A percentile compares a stretch with the other conserved stretches of the same genome.
Evolutionary conservation across 2,888 invertebrate genomes (phyloP).

Genomic region (Acrobasis consociella): DNA sequence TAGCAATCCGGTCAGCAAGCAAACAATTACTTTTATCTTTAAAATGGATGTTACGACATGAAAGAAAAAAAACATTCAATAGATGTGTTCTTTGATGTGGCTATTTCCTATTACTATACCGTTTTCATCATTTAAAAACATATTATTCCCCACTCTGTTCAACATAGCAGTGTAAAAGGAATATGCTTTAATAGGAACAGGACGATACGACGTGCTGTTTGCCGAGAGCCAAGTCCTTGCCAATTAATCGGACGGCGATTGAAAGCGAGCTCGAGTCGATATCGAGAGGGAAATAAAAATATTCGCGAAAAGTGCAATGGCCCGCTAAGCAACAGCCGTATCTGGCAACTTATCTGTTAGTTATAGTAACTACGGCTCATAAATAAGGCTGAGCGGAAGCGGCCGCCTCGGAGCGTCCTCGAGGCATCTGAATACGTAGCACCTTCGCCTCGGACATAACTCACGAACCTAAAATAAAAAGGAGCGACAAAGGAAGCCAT

Average conservation of each 20-base stretch:
- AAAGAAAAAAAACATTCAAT: no score
- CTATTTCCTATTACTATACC: no score
- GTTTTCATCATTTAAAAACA: not conserved
- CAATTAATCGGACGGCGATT: constrained; percentile 59
- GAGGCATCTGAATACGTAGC: constrained; percentile 52
- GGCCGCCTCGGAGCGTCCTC: constrained; percentile 38
- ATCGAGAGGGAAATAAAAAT: constrained; percentile 42
- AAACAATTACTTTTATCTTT: no score
- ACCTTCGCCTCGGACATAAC: constrained; percentile 57
- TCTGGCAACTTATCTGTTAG: constrained; percentile 45
- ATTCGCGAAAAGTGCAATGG: constrained; percentile 46
- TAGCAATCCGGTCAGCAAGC: no score
- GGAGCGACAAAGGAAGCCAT: constrained; percentile 63
- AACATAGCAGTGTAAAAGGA: constrained; percentile 1
- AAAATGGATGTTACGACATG: no score
- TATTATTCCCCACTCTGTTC: not conserved
- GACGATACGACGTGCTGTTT: constrained; percentile 37
- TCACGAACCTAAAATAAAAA: constrained; percentile 68
- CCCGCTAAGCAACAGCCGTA: constrained; percentile 36
- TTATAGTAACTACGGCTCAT: constrained; percentile 42
- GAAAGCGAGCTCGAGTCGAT: constrained; percentile 48
- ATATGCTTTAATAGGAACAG: constrained; percentile 22
- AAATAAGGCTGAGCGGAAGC: constrained; percentile 43
- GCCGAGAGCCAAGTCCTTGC: constrained; percentile 47
- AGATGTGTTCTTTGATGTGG: no score